phyloP scores from a whole-genome alignment of 2,113 vertebrate species.

The Dolichotis patagonum region DNA sequence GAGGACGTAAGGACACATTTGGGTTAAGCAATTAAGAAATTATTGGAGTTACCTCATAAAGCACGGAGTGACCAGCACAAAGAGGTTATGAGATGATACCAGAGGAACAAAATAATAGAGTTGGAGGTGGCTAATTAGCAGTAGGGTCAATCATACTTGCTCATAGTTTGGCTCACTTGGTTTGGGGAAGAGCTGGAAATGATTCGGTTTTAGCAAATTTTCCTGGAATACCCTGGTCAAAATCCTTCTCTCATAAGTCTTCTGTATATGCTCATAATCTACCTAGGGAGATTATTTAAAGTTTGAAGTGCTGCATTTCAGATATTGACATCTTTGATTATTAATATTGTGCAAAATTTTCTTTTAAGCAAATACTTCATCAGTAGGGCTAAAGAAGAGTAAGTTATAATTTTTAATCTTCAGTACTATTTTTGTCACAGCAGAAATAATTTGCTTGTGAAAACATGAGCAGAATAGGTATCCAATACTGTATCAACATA shows the following conservation, averaged over 20 bases:
- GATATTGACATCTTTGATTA: too few relatives aligned
- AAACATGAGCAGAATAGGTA: neutral
- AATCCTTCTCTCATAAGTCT: neutral
- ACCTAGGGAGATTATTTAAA: neutral
- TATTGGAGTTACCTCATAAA: neutral
- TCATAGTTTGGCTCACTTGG: accelerated
- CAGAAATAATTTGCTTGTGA: neutral
- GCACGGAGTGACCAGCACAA: neutral
- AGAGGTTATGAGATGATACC: neutral
- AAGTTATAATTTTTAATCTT: neutral
- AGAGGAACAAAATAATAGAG: neutral
- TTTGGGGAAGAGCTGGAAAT: neutral
- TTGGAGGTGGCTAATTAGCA: neutral
- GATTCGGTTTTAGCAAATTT: neutral
- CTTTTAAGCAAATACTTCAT: neutral
- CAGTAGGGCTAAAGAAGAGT: neutral
- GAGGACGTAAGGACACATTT: too few relatives aligned
- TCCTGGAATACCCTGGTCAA: neutral
- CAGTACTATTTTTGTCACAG: neutral
- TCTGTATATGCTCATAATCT: neutral
- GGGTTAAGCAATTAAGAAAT: neutral
- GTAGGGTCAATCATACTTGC: neutral
- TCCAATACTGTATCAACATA: neutral
- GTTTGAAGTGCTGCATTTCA: neutral
- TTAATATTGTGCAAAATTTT: neutral